A percentile compares a stretch with the other conserved stretches of the same genome.
These are phyloP conservation scores for Sturnira hondurensis DNA, from an alignment of 2,113 vertebrate species.

Conservation along the genomic window DNA sequence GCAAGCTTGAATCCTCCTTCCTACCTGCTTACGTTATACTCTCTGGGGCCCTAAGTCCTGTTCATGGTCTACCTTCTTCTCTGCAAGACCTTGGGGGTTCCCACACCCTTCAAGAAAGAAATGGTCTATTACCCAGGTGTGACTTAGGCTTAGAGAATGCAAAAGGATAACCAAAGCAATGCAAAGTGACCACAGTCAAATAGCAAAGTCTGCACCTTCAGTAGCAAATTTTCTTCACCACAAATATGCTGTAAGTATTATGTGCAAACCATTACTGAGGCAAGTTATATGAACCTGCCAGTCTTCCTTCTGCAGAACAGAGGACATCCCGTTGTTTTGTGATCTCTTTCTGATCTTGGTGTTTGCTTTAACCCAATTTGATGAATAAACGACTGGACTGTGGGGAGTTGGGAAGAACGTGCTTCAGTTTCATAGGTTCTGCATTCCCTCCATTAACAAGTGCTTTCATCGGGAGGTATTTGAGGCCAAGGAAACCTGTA, in stretches of 20 bases:
- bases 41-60: not conserved
- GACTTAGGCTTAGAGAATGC: not conserved
- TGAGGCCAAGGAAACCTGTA: not conserved
- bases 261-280: not conserved
- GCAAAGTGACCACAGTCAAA: not conserved
- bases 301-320: not conserved
- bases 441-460: not conserved
- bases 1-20: not conserved
- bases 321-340: not conserved
- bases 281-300: not conserved
- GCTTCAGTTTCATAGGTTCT: not conserved
- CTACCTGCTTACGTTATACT: not conserved
- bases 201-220: not conserved
- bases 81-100: not conserved
- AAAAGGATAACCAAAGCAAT: not conserved
- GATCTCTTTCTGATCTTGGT: not conserved
- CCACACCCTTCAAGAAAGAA: not conserved
- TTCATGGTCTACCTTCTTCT: not conserved
- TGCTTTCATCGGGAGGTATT: not conserved
- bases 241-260: not conserved
- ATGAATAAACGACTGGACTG: not conserved
- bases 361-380: not conserved
- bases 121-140: not conserved
- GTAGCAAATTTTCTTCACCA: not conserved
- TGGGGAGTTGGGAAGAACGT: not conserved